Base-by-base conservation (phyloP, 2,888 invertebrate species). In the Mesorhabditis belari region DNA sequence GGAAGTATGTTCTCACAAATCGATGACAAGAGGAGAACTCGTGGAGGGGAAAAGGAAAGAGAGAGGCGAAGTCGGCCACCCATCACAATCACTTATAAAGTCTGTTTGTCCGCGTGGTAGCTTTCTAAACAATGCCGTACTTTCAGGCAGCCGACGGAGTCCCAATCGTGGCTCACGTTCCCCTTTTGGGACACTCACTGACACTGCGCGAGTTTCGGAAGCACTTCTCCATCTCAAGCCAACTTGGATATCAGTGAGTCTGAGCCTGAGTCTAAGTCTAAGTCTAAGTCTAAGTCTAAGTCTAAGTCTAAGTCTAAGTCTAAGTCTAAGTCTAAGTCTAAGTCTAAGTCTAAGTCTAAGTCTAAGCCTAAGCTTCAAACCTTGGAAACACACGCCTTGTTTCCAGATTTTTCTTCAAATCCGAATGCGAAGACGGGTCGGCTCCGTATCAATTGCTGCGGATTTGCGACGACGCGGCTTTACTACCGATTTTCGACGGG, bases 241-340 rank as follows among this genome's bases (percentile, higher is more conserved):
- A 64, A 21, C 53, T 58, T n/a, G 57, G 65, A n/a, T 52, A 66
- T 51, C 71, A 72, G 74, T 87, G 86, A 77, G 89, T 44, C 9
- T 3, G 26, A 9, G 17, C 19, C n/a, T 9, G 23, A 52, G 17
- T 12, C 17, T 26, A 2, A 19, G 55, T 9, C 19, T 23, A 25
- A 19, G 55, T 2, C 28, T 54, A 17, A 24, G 19, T 52, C 23
- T n/a, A 21, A 27, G 29, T 60, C 17, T 23, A 28, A 29, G 24
- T 26, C 49, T 55, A 49, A 5, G 17, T 52, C 1, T n/a, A 28
- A 17, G 53, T 5, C 4, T 35, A 35, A 35, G 17, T 19, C 50
- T 5, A 50, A 50, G 21, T 19, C 51, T 21, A 50, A 50, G 2
- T 19, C 51, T 1, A 50, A 50, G 21, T 23, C 44, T 35, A 50